phyloP scores from a whole-genome alignment of 2,113 vertebrate genomes.

The Chloropsis hardwickii region DNA sequence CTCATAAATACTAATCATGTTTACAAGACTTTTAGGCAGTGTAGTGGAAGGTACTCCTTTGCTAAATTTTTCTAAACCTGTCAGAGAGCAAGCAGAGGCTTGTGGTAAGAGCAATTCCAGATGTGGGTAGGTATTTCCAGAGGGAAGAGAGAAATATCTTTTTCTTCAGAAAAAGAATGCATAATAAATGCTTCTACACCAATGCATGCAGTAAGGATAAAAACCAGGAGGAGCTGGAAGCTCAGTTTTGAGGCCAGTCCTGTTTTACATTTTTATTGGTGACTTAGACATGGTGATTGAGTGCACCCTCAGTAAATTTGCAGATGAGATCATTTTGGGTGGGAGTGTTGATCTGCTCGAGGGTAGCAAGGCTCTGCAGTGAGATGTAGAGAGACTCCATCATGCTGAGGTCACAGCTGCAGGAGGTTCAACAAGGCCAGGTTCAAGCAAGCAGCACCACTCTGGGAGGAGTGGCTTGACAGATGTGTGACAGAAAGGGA shows the following conservation, averaged over 20 bases:
- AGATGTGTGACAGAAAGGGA: neutral
- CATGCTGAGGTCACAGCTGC: neutral
- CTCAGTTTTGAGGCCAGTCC: neutral
- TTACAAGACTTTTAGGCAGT: neutral
- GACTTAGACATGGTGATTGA: neutral
- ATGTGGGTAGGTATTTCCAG: neutral
- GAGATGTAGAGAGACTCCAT: neutral
- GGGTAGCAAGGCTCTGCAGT: neutral
- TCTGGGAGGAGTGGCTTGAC: no score
- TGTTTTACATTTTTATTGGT: neutral
- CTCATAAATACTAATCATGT: neutral
- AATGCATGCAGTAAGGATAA: neutral
- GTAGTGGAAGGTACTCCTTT: neutral
- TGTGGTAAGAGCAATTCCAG: neutral
- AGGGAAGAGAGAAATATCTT: neutral
- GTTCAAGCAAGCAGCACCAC: neutral
- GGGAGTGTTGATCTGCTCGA: neutral
- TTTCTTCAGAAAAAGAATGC: neutral
- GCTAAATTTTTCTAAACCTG: neutral
- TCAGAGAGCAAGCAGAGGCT: neutral
- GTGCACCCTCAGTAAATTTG: neutral
- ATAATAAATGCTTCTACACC: neutral
- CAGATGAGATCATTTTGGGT: neutral
- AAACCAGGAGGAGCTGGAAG: neutral
- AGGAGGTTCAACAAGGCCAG: neutral